A percentile compares a stretch with the other conserved stretches of the same genome.
These are phyloP conservation scores for Echinometra lucunter DNA, from an alignment of 53 echinoderm and acorn worm species.

Conservation along the genomic window DNA sequence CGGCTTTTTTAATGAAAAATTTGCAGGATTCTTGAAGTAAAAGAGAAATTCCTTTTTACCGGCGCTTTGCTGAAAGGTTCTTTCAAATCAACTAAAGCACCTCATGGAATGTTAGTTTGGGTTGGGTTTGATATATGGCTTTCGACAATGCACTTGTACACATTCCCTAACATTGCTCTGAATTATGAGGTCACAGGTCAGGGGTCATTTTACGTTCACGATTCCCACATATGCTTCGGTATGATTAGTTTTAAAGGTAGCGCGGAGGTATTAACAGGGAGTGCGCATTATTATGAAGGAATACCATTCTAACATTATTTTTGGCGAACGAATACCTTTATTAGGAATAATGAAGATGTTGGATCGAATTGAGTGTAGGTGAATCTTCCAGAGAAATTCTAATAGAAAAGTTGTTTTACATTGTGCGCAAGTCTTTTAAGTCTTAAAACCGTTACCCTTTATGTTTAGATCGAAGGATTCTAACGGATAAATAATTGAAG, in stretches of 20 bases:
- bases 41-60: background rate
- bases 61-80: background rate
- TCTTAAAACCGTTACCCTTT: too few relatives aligned
- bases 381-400: too few relatives aligned
- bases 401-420: too few relatives aligned
- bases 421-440: too few relatives aligned
- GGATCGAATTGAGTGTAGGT: too few relatives aligned
- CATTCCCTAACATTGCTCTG: conserved; percentile 26
- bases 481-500: too few relatives aligned
- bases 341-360: too few relatives aligned
- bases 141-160: conserved; percentile 16
- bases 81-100: background rate
- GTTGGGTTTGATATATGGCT: background rate
- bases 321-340: too few relatives aligned
- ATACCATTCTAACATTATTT: too few relatives aligned
- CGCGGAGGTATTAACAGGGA: background rate
- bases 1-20: background rate
- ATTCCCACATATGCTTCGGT: conserved; percentile 22
- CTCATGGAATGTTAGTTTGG: conserved; percentile 28
- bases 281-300: background rate
- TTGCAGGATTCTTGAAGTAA: background rate
- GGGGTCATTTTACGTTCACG: conserved; percentile 17
- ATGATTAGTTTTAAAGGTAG: background rate
- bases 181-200: conserved; percentile 32
- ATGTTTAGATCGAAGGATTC: too few relatives aligned